Conservation (phyloP, 2,113 vertebrate genomes). For the Scomber colias region DNA sequence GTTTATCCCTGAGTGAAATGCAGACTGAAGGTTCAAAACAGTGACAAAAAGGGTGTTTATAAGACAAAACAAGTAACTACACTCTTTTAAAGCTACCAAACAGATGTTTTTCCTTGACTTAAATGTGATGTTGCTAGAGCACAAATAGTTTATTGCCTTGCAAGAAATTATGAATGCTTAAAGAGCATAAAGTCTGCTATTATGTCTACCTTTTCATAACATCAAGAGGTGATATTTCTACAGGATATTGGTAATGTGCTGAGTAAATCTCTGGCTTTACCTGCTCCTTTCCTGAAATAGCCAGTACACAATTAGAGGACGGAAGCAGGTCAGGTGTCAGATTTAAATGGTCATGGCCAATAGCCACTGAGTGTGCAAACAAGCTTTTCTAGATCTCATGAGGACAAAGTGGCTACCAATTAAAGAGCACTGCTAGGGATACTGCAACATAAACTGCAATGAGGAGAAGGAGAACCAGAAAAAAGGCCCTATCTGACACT, state of each 20-base stretch:
- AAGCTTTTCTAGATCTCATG: slow-evolving; percentile 15
- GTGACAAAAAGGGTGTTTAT: neutral
- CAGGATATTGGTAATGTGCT: neutral
- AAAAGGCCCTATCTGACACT: neutral
- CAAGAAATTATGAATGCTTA: neutral
- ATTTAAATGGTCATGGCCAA: slow-evolving; percentile 35
- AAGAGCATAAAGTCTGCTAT: neutral
- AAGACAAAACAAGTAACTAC: too few species aligned
- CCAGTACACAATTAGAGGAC: slow-evolving; percentile 13
- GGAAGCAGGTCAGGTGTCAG: slow-evolving; percentile 50
- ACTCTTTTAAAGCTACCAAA: neutral
- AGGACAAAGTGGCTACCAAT: slow-evolving; percentile 21
- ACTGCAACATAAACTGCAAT: neutral
- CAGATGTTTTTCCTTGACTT: neutral
- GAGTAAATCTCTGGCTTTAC: neutral
- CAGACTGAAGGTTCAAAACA: neutral
- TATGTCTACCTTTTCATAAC: neutral
- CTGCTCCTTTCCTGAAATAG: slow-evolving; percentile 25
- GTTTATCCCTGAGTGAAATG: neutral
- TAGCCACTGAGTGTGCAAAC: slow-evolving; percentile 33
- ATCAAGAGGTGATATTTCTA: neutral
- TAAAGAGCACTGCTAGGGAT: slow-evolving; percentile 18
- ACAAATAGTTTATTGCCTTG: neutral
- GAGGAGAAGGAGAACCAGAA: neutral
- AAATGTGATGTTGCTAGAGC: neutral